Conservation (phyloP, 2,888 invertebrate genomes). For the Tupiocoris notatus region DNA sequence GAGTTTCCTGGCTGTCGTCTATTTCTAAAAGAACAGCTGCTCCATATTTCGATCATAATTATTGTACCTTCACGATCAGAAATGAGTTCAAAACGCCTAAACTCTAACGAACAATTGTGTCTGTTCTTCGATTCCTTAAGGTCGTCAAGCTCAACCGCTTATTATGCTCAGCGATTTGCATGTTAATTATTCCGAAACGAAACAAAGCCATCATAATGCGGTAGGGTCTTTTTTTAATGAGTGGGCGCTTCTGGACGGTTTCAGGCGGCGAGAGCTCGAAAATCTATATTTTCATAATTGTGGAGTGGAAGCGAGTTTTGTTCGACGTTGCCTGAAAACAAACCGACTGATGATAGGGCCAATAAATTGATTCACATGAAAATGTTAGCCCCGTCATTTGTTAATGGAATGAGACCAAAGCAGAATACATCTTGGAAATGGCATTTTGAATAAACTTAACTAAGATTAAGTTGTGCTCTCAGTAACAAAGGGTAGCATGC, state of each 20-base stretch:
- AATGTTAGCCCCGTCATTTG: too few species aligned
- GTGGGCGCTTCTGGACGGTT: not conserved
- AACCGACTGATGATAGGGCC: not conserved
- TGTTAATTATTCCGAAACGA: constrained; percentile 17
- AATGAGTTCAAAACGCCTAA: not conserved
- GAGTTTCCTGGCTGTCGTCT: too few species aligned
- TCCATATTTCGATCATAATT: too few species aligned
- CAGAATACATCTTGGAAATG: too few species aligned
- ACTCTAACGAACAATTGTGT: not conserved
- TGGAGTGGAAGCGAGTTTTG: not conserved
- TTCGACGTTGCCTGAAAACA: not conserved
- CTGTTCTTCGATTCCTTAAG: not conserved
- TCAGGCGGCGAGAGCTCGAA: too few species aligned
- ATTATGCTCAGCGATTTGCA: constrained; percentile 1
- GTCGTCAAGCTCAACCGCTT: not conserved
- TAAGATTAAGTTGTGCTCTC: too few species aligned
- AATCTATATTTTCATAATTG: not conserved
- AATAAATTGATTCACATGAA: too few species aligned
- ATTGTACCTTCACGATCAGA: not conserved
- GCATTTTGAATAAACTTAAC: too few species aligned
- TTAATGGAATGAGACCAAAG: too few species aligned
- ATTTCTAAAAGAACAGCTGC: too few species aligned
- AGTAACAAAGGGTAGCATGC: too few species aligned
- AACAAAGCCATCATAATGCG: constrained; percentile 12
- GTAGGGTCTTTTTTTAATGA: constrained; percentile 6